Base-by-base conservation (phyloP, 2,797 vertebrate species). In the Phoxinus dragarum region DNA sequence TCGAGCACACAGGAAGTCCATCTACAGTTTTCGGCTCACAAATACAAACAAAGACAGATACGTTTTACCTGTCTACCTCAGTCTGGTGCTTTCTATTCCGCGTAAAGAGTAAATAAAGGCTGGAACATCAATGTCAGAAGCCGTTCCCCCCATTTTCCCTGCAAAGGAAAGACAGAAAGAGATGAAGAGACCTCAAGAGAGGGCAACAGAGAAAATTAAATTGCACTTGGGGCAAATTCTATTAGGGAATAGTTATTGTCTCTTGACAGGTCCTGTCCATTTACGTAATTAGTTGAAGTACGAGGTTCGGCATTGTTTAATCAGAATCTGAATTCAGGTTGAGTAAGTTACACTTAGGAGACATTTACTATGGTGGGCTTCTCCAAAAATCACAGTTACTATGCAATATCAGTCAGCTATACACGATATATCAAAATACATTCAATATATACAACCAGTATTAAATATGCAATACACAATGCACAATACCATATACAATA, bases 191-290 rank as follows among this genome's bases (percentile, higher is more conserved):
- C 94, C 90, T 92, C 88, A 92, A 93, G 91, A 93, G 94, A 90
- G 88, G 94, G 94, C 94, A 93, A 80, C 76, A 3, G 6, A 94
- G 96, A 96, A 98, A 98, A 99, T 98, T 97, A 97, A 98, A 98
- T 98, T 98, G 97, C 96, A 97, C 96, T 98, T 97, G 96, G 96
- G 95, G 95, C 95, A 98, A 98, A 99, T 98, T 97, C 95, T 97
- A 96, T 99, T 98, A 98, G 97, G 96, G 96, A 97, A 95, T 94
- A 97, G 96, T 94, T 93, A 96, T 96, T 91, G 95, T 95, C 96
- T 96, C 96, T 88, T 95, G 93, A 94, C 96, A 96, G 97, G 94
- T 95, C 90, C 93, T 80, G 93, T 97, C 97, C 97, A 97, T 97
- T 97, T 97, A 96, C 94, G 96, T 97, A 97, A 98, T 98, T 97